These are phyloP conservation scores for Zeuzera pyrina DNA, from an alignment of 2,888 invertebrate genomes.

Conservation along the genomic window DNA sequence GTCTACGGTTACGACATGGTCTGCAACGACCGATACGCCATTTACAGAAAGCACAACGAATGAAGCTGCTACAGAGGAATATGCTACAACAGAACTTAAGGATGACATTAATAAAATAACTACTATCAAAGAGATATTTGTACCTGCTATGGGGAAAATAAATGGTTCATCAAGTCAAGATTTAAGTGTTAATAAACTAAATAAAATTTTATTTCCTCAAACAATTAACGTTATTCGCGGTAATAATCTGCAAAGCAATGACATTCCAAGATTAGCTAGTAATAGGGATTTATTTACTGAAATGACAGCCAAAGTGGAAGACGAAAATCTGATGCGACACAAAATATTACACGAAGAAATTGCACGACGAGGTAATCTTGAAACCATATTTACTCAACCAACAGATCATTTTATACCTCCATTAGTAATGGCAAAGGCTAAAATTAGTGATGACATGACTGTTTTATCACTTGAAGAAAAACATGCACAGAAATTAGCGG, in stretches of 20 bases:
- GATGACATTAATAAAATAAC: conserved; percentile 31
- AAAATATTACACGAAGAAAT: conserved; percentile 59
- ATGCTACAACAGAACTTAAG: conserved; percentile 35
- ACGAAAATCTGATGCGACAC: conserved; percentile 52
- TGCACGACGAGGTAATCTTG: conserved; percentile 53
- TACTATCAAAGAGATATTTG: conserved; percentile 13
- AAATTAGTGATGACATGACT: conserved; percentile 63
- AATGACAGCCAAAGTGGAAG: conserved; percentile 44
- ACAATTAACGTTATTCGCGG: conserved; percentile 28
- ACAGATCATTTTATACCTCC: conserved; percentile 68
- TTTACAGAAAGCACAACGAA: conserved; percentile 38
- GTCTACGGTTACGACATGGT: conserved; percentile 29
- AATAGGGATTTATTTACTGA: conserved; percentile 34
- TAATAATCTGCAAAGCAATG: conserved; percentile 48
- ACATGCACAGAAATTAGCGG: conserved; percentile 56
- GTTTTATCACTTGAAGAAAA: conserved; percentile 63
- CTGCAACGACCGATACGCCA: conserved; percentile 28
- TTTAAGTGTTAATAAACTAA: conserved; percentile 15
- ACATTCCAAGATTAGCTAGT: conserved; percentile 37
- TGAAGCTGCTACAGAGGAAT: conserved; percentile 38
- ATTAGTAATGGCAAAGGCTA: conserved; percentile 66
- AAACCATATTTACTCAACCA: conserved; percentile 63
- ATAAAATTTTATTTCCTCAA: too few relatives aligned
- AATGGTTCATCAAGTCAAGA: neutral
- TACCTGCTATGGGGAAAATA: conserved; percentile 14